Percentiles rank a stretch among this genome's conserved stretches.
Evolutionary conservation across 2,888 invertebrate species (phyloP).

Genomic region (Phengaris alcon): DNA sequence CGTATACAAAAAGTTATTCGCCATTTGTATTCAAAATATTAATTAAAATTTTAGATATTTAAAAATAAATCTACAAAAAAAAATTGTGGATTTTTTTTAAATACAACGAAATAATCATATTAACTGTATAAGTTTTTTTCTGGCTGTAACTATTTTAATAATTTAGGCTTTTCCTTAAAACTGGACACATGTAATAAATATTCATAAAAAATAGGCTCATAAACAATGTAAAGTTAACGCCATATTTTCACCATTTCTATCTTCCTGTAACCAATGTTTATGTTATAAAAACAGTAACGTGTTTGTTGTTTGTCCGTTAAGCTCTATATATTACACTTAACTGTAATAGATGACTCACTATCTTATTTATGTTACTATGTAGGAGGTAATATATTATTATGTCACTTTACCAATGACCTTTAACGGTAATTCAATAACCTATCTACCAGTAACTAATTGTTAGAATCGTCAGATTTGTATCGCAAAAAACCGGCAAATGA

Average conservation of each 20-base stretch:
- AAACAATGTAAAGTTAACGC: not conserved
- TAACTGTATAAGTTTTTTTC: too few relatives aligned
- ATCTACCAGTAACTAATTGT: too few relatives aligned
- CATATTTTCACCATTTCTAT: not conserved
- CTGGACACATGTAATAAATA: too few relatives aligned
- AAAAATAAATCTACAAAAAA: too few relatives aligned
- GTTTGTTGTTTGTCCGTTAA: constrained; percentile 17
- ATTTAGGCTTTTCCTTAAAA: not conserved
- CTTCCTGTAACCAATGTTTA: not conserved
- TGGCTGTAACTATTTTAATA: not conserved
- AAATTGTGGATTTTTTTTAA: too few relatives aligned
- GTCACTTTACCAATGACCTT: not conserved
- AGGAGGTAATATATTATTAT: not conserved
- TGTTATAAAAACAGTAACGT: not conserved
- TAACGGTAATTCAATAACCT: too few relatives aligned
- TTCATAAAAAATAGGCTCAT: too few relatives aligned
- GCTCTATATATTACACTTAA: constrained; percentile 7
- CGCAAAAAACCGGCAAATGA: too few relatives aligned
- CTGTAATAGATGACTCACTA: not conserved
- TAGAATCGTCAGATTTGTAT: too few relatives aligned
- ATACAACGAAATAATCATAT: too few relatives aligned
- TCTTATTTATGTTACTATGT: not conserved
- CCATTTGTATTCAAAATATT: not conserved
- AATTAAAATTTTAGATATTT: too few relatives aligned
- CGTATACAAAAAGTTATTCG: not conserved